Base-by-base conservation (phyloP, 2,888 invertebrate genomes). In the Drosophila cognata region DNA sequence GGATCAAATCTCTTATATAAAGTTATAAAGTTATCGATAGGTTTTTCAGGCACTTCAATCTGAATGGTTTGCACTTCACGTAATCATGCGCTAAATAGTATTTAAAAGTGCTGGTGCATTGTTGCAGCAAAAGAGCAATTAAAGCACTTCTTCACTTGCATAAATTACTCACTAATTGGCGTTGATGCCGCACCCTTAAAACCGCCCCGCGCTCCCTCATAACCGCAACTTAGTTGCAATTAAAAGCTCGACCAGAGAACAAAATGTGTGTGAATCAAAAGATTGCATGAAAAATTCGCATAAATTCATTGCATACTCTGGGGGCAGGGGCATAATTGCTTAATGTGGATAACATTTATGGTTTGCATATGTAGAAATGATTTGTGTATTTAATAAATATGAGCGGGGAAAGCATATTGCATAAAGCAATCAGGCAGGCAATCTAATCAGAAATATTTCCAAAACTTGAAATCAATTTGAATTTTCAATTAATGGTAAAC, bases 211-310 rank as follows among this genome's bases (percentile, higher is more conserved):
- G 46, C 8, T 41, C 60, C 13, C 58, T 59, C 28, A 64, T 66
- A 67, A 56, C 70, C 66, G 28, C 69, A 69, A 77, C 72, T 72
- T 56, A 63, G 77, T 71, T 82, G 78, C 89, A 88, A 86, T 84
- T 84, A 88, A 77, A 73, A 83, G 70, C 86, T 67, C 79, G 63
- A 63, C 62, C 62, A 52, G 41, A 16, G 56, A 46, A 25, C 29
- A 50, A 52, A 46, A 63, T 55, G 35, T 36, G 21, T 28, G 31
- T 16, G 29, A 36, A 74, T 38, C 66, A 41, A 67, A 28, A 58
- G 28, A 56, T 56, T 38, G 2, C 4, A 60, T 51, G n/a, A 13
- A 57, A 18, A 21, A 41, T 41, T 10, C 21, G 4, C 28, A 52
- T 16, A 61, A 48, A 63, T 56, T 18, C 29, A 38, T 41, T 61